These are phyloP conservation scores for Eulemur albifrons DNA, from an alignment of 2,797 vertebrate species.

Conservation along the genomic window DNA sequence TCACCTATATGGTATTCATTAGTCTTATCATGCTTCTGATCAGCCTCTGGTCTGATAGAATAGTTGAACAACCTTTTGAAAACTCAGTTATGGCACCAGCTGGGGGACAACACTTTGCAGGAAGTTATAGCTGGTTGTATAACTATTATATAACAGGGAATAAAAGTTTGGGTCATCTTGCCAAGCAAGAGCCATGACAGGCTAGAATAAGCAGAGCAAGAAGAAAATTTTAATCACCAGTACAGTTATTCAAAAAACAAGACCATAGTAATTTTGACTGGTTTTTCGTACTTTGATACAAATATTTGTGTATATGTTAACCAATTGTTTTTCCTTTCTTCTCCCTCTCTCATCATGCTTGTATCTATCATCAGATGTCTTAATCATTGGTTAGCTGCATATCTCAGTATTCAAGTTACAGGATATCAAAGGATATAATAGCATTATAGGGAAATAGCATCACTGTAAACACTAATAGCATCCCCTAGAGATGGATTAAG, in stretches of 20 bases:
- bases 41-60: not conserved
- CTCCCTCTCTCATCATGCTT: not conserved
- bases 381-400: not conserved
- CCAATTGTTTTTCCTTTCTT: not conserved
- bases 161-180: not conserved
- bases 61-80: not conserved
- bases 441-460: not conserved
- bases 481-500: not conserved
- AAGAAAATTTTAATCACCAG: not conserved
- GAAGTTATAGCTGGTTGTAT: not conserved
- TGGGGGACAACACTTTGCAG: not conserved
- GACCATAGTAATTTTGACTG: not conserved
- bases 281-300: not conserved
- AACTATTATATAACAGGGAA: not conserved
- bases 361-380: not conserved
- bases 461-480: not conserved
- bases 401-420: not conserved
- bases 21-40: not conserved
- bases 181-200: not conserved
- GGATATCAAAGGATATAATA: not conserved
- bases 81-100: not conserved
- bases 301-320: not conserved
- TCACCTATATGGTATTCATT: not conserved
- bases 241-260: not conserved
- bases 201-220: not conserved